phyloP scores from a whole-genome alignment of 1,140 invertebrate genomes.

The Pseudomyrmex sp. region DNA sequence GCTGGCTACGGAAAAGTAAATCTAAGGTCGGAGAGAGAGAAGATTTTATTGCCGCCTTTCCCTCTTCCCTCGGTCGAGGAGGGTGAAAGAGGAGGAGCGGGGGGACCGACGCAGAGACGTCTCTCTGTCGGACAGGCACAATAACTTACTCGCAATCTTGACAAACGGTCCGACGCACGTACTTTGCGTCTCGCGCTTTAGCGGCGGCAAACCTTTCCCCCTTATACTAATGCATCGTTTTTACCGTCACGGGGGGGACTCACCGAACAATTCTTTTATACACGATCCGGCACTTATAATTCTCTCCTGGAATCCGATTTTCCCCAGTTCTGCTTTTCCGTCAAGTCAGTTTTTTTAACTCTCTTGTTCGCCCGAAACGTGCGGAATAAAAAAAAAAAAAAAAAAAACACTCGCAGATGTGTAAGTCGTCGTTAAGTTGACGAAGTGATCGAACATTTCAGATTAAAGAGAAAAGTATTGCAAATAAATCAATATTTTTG shows the following conservation, averaged over 20 bases:
- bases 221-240: constrained; percentile 63
- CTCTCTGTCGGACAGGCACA: constrained; percentile 65
- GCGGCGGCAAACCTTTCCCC: not conserved
- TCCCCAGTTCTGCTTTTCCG: not conserved
- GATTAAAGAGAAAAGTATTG: not conserved
- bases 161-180: constrained; percentile 65
- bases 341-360: not conserved
- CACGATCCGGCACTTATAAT: constrained; percentile 48
- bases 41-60: constrained; percentile 2
- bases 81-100: not conserved
- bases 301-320: not conserved
- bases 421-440: not conserved
- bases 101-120: not conserved
- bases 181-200: constrained; percentile 66
- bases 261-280: constrained; percentile 47
- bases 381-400: not conserved
- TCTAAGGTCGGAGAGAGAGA: not conserved
- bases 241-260: constrained; percentile 44
- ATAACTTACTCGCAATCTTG: constrained; percentile 71
- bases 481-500: not conserved
- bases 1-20: not conserved
- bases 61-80: not conserved
- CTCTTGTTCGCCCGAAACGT: not conserved
- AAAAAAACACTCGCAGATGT: not conserved
- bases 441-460: not conserved